Evolutionary conservation across 2,113 vertebrate species (phyloP).

Genomic region (Axis porcinus): DNA sequence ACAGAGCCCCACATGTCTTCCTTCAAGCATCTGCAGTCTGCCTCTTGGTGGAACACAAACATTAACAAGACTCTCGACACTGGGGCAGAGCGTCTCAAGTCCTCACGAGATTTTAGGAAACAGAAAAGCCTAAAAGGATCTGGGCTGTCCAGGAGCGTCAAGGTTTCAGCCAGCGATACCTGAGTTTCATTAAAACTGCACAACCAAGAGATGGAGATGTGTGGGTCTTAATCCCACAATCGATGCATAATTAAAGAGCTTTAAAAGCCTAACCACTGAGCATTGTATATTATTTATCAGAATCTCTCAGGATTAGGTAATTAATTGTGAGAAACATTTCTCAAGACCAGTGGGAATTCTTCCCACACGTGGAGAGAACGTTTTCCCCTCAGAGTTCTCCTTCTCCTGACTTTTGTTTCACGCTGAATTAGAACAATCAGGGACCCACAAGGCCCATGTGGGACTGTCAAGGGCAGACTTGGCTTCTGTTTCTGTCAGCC

Average conservation of each 20-base stretch:
- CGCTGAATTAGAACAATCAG: not conserved
- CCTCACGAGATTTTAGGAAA: not conserved
- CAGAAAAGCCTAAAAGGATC: not conserved
- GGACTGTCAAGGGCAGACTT: not conserved
- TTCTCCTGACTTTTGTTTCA: not conserved
- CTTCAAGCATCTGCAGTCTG: not conserved
- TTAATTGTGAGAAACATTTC: not conserved
- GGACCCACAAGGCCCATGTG: fast-evolving
- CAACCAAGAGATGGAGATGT: not conserved
- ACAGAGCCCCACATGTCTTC: not conserved
- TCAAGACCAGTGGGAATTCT: not conserved
- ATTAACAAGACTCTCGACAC: not conserved
- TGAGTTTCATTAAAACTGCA: not conserved
- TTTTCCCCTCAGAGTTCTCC: not conserved
- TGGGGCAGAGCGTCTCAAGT: not conserved
- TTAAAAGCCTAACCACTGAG: not conserved
- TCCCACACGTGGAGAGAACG: not conserved
- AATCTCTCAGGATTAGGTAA: not conserved
- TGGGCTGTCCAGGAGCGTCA: not conserved
- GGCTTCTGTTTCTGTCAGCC: too few species aligned
- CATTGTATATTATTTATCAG: not conserved
- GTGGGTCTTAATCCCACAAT: not conserved
- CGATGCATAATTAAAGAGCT: not conserved
- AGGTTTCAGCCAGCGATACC: not conserved
- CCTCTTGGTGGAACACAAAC: not conserved